Evolutionary conservation across 2,797 vertebrate species (phyloP), one percentile per base, ranked within the genome.

Genomic region (Leptodactylus fallax): DNA sequence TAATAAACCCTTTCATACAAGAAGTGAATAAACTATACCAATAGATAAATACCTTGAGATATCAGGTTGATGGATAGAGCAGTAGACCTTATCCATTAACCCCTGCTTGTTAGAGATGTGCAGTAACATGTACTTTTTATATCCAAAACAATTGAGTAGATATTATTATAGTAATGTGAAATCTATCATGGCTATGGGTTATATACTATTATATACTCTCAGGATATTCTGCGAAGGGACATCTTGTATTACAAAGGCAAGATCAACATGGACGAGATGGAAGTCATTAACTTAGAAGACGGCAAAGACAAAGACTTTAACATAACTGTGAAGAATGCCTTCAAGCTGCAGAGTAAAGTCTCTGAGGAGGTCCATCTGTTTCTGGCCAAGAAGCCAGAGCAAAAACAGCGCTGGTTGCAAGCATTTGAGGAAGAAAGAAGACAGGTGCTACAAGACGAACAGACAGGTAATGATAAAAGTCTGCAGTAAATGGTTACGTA

Each of bases 171-270:
- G 51, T 3, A 25, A 47, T 63, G 81, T 58, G 11, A 6, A 56
- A 51, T 23, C 1, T 65, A 14, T 36, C 21, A 7, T 47, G 23
- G 11, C 23, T 25, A 60, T 23, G n/a, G 60, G 61, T 60, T 11
- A 25, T 27, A 17, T 86, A 6, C 25, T 63, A 11, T 60, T 74
- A 45, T 63, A 9, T 19, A 58, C 36, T 60, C 36, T 25, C 92
- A 99, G 98, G 98, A 99, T 92, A 97, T 99, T 61, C 92, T 99
- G 87, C 96, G 97, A 23, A 93, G 97, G 71, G 98, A 99, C 79
- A 97, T 99, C 90, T 86, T 99, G 63, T 99, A 99, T 93, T 99
- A 99, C 85, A 99, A 99, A 91, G 98, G 96, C n/a, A 94, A 97
- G 10, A 91, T 99, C 92, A 96, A 96, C 92, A 96, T 97, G 96